Evolutionary conservation across 2,113 vertebrate genomes (phyloP).

Genomic region (Rutilus rutilus): DNA sequence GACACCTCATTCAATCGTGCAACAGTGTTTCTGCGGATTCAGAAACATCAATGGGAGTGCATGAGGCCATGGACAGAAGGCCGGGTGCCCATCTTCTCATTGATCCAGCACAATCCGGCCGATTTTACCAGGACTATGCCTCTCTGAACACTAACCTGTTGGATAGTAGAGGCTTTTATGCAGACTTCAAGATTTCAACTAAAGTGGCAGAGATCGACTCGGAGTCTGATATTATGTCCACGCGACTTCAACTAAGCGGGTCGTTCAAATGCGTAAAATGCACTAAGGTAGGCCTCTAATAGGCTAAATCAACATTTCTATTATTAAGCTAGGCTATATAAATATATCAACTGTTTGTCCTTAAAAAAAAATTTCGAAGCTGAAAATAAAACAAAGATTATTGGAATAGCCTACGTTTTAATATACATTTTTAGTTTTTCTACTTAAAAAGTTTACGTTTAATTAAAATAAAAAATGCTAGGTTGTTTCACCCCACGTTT

Average conservation of each 20-base stretch:
- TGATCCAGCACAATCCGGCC: conserved; percentile 59
- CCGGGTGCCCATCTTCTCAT: conserved; percentile 66
- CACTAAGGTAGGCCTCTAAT: conserved; percentile 82
- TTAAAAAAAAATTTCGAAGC: no score
- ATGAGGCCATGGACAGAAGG: conserved; percentile 72
- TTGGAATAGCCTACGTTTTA: no score
- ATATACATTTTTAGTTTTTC: no score
- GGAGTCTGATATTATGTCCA: conserved; percentile 84
- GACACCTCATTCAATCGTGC: conserved; percentile 82
- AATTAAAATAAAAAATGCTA: no score
- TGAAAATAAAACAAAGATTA: no score
- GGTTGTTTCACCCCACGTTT: no score
- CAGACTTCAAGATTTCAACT: conserved; percentile 72
- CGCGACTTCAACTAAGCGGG: conserved; percentile 79
- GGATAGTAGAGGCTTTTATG: conserved; percentile 63
- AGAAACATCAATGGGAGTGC: conserved; percentile 74
- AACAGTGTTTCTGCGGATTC: conserved; percentile 74
- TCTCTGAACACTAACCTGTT: conserved; percentile 63
- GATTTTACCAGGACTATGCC: conserved; percentile 78
- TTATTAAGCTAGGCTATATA: not conserved
- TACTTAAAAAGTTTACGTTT: no score
- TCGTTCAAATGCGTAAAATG: conserved; percentile 95
- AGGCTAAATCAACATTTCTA: conserved; percentile 1
- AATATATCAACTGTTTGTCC: no score
- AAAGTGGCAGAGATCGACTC: conserved; percentile 82